Evolutionary conservation across 2,888 invertebrate species (phyloP), one percentile per base, ranked within the genome.

Genomic region (Fragum fragum): DNA sequence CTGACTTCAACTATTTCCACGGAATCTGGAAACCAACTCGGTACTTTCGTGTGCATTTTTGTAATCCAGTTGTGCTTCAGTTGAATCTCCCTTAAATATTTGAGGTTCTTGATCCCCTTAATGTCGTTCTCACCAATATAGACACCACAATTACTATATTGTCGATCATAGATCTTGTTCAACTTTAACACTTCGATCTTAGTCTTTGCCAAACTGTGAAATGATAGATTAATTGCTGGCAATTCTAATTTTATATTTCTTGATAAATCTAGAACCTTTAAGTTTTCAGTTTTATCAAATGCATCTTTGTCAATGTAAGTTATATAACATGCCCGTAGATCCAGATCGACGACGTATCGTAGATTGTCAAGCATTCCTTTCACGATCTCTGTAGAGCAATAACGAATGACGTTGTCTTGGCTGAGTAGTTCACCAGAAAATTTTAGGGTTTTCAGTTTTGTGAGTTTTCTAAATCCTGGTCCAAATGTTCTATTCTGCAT

Each of bases 221-320:
- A 63, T 0, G 73, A 59, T 23, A 0, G 16, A 1, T 36, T 71
- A 1, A 69, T 66, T 11, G 39, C 39, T 2, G 28, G 11, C 28
- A 82, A 21, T 14, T 32, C 53, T 28, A 82, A 61, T 5, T 75
- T 16, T 11, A 3, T n/a, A 36, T 82, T 82, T 16, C 52, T 23
- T 11, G 78, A 78, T 29, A 82, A 21, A 68, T 82, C 81, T 5
- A 82, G 57, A 32, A 39, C 66, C 36, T 72, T 26, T 1, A 82
- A 57, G 11, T 78, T 47, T 5, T 1, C 14, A 18, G 78, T 32
- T 7, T 53, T 23, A 11, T 0, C 6, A 61, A 82, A 82, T 1
- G 73, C 74, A 28, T 75, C 61, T 23, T 16, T 14, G 16, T 61
- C 29, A n/a, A 78, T 57, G 5, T 26, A 14, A 28, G 59, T 57